Conservation (phyloP, 2,888 invertebrate species). For the Volucella inanis region DNA sequence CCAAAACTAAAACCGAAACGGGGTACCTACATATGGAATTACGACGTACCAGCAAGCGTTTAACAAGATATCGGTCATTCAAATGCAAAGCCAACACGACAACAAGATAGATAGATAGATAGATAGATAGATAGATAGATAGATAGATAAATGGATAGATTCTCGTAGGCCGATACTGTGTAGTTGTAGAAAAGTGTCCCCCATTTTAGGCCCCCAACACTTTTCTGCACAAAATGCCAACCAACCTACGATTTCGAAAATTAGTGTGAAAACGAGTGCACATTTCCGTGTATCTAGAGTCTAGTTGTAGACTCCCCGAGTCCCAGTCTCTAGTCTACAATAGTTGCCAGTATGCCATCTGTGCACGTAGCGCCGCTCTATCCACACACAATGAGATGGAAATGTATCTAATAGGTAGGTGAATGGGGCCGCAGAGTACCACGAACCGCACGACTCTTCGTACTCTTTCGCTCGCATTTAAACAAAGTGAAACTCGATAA, state of each 20-base stretch:
- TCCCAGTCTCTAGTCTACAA: not conserved
- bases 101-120: no score
- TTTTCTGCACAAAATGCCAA: conserved; percentile 29
- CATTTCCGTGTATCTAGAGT: conserved; percentile 62
- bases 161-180: no score
- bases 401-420: conserved; percentile 75
- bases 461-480: conserved; percentile 73
- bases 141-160: no score
- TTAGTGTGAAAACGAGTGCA: conserved; percentile 74
- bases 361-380: conserved; percentile 49
- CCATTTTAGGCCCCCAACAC: conserved; percentile 39
- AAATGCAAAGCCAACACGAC: not conserved
- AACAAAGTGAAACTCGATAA: conserved; percentile 61
- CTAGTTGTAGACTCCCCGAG: conserved; percentile 8
- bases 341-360: conserved; percentile 6
- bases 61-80: conserved; percentile 59
- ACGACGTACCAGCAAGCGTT: no score
- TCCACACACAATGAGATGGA: conserved; percentile 63
- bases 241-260: conserved; percentile 60
- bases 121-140: no score
- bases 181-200: not conserved
- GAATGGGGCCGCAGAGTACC: conserved; percentile 67
- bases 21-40: no score
- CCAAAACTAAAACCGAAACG: not conserved
- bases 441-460: conserved; percentile 54